Evolutionary conservation across 2,888 invertebrate species (phyloP).

Genomic region (Sialis fuliginosa): DNA sequence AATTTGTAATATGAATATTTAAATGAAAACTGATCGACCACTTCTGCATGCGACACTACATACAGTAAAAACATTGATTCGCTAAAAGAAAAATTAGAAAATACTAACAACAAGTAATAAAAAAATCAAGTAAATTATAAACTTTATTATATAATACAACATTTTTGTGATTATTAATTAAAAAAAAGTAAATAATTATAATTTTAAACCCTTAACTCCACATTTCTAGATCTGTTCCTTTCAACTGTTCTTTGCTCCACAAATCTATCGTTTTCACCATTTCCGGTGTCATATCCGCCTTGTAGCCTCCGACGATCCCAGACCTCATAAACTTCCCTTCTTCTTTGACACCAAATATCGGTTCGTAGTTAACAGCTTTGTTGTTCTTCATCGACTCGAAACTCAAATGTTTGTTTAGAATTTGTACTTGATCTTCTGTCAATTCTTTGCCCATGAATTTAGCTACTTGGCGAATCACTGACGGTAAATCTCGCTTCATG

Average conservation of each 20-base stretch:
- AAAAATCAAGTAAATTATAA: too few species aligned
- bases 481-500: slow-evolving; percentile 24
- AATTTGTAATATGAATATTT: too few species aligned
- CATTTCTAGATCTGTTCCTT: slow-evolving; percentile 13
- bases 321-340: slow-evolving; percentile 16
- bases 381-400: slow-evolving; percentile 34
- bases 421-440: slow-evolving; percentile 20
- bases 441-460: slow-evolving; percentile 23
- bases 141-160: too few species aligned
- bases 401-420: slow-evolving; percentile 26
- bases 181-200: too few species aligned
- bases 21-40: too few species aligned
- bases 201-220: too few species aligned
- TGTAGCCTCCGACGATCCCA: slow-evolving; percentile 16
- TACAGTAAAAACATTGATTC: too few species aligned
- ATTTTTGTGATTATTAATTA: too few species aligned
- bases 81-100: too few species aligned
- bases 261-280: slow-evolving; percentile 18
- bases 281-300: slow-evolving; percentile 13
- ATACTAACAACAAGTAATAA: too few species aligned
- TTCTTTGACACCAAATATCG: slow-evolving; percentile 21
- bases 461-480: slow-evolving; percentile 23
- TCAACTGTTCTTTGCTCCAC: slow-evolving; percentile 12
- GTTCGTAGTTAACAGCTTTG: slow-evolving; percentile 25
- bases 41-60: too few species aligned